Evolutionary conservation across 2,113 vertebrate genomes (phyloP).

Genomic region (Datnioides undecimradiatus): DNA sequence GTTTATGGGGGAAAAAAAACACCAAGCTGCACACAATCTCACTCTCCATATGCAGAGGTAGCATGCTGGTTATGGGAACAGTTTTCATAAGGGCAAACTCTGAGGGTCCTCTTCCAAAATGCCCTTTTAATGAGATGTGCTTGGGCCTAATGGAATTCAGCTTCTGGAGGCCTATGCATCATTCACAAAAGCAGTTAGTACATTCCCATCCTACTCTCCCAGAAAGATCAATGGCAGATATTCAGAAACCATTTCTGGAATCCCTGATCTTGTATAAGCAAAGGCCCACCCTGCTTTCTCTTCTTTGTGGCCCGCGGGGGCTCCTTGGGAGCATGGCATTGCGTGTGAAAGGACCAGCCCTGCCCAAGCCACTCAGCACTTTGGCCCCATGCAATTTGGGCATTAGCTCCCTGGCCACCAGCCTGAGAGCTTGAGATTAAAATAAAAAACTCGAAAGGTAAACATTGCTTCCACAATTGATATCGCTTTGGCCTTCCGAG

Average conservation of each 20-base stretch:
- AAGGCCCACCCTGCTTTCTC: constrained; percentile 53
- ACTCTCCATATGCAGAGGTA: background rate
- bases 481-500: constrained; percentile 78
- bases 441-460: constrained; percentile 81
- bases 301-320: constrained; percentile 59
- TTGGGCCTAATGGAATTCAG: constrained; percentile 16
- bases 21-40: background rate
- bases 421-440: constrained; percentile 76
- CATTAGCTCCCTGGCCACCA: constrained; percentile 76
- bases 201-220: constrained; percentile 66
- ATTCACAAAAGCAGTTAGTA: constrained; percentile 37
- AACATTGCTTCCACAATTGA: constrained; percentile 84
- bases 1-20: constrained; percentile 20
- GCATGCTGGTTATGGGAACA: constrained; percentile 15
- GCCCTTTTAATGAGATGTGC: constrained; percentile 38
- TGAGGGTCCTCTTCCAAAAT: constrained; percentile 24
- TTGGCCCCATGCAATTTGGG: constrained; percentile 71
- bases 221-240: constrained; percentile 76
- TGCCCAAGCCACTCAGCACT: constrained; percentile 76
- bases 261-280: constrained; percentile 65
- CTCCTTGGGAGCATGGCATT: constrained; percentile 69
- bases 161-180: constrained; percentile 20
- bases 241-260: constrained; percentile 67
- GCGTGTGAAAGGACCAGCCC: constrained; percentile 82
- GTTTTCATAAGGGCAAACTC: constrained; percentile 19